Evolutionary conservation across 2,888 invertebrate genomes (phyloP).

Genomic region (Drosophila rellima): DNA sequence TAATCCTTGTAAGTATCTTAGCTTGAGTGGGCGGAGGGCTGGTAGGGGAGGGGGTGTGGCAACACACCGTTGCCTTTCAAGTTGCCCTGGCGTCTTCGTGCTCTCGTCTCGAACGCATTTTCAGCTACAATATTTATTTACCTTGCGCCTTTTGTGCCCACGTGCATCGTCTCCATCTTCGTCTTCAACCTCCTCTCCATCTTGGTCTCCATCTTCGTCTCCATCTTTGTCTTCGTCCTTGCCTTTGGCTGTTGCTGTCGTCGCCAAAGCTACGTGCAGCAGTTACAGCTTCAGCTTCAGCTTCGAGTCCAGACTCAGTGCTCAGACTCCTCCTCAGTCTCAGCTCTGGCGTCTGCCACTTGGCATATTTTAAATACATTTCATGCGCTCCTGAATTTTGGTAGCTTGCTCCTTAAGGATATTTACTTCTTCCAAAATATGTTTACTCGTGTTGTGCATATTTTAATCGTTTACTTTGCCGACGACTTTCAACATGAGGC

Average conservation of each 20-base stretch:
- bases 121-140: slow-evolving; percentile 81
- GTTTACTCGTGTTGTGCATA: slow-evolving; percentile 85
- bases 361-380: slow-evolving; percentile 84
- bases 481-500: slow-evolving; percentile 59
- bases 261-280: slow-evolving; percentile 70
- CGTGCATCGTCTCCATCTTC: slow-evolving; percentile 57
- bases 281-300: slow-evolving; percentile 38
- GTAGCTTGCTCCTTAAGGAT: slow-evolving; percentile 78
- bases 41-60: slow-evolving; percentile 7
- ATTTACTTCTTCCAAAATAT: slow-evolving; percentile 84
- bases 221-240: slow-evolving; percentile 27
- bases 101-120: slow-evolving; percentile 4
- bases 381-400: slow-evolving; percentile 80
- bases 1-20: slow-evolving; percentile 84
- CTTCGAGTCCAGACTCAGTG: slow-evolving; percentile 13
- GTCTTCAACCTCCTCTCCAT: slow-evolving; percentile 36
- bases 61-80: slow-evolving; percentile 29
- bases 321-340: slow-evolving; percentile 12
- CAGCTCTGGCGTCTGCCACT: slow-evolving; percentile 68
- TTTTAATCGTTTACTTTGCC: slow-evolving; percentile 84
- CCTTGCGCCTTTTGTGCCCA: slow-evolving; percentile 82
- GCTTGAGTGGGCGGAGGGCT: slow-evolving; percentile 47
- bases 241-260: slow-evolving; percentile 57
- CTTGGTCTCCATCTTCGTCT: slow-evolving; percentile 26
- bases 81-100: slow-evolving; percentile 36